Evolutionary conservation across 2,113 vertebrate species (phyloP).

Genomic region (Rattus norvegicus): GRCr8 NC_086036.1:4407001-4407500

Average conservation of each 20-base stretch:
- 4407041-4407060: too few species aligned
- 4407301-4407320: not conserved
- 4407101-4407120: constrained; percentile 18
- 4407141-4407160: not conserved
- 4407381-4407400: not conserved
- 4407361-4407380: not conserved
- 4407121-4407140: not conserved
- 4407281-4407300: not conserved
- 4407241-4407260: not conserved
- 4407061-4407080: not conserved
- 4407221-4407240: not conserved
- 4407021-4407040: too few species aligned
- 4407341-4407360: not conserved
- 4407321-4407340: constrained; percentile 14
- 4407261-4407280: not conserved
- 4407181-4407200: not conserved
- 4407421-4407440: constrained; percentile 44
- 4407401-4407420: not conserved
- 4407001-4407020: not conserved
- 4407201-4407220: not conserved
- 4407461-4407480: constrained; percentile 35
- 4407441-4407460: constrained; percentile 29
- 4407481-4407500: constrained; percentile 46
- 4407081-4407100: not conserved
- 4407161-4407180: not conserved